These are phyloP conservation scores for Siderastrea siderea DNA, from an alignment of 92 coral and sea anemone species.

Conservation along the genomic window DNA sequence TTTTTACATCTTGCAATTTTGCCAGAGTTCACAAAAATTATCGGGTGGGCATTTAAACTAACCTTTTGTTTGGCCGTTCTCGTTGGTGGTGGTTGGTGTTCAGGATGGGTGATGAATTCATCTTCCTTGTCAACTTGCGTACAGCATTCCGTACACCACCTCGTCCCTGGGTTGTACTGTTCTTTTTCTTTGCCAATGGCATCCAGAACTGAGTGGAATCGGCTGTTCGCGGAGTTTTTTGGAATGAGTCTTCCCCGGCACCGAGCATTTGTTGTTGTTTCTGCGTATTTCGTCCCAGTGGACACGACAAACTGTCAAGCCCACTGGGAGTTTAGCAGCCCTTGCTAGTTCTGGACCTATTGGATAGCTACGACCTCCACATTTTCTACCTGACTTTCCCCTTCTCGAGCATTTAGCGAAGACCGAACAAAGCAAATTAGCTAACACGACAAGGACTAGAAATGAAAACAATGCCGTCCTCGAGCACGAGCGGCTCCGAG, in stretches of 20 bases:
- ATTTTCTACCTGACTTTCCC: slow-evolving; percentile 5
- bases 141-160: slow-evolving; percentile 2
- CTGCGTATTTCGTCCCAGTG: slow-evolving; percentile 40
- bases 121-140: not conserved
- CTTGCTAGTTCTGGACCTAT: slow-evolving; percentile 18
- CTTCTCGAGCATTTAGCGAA: not conserved
- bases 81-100: slow-evolving; percentile 5
- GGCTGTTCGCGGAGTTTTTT: not conserved
- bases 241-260: slow-evolving; percentile 9
- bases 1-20: no score
- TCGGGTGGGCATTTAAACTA: not conserved
- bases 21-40: no score
- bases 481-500: slow-evolving; percentile 7
- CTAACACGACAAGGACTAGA: slow-evolving; percentile 12
- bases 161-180: slow-evolving; percentile 1
- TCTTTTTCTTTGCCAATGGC: not conserved
- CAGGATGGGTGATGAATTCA: not conserved
- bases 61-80: slow-evolving; percentile 5
- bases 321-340: slow-evolving; percentile 34
- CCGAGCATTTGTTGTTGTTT: slow-evolving; percentile 42
- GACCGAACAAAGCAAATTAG: not conserved
- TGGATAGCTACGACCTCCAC: not conserved
- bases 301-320: slow-evolving; percentile 15
- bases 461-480: not conserved
- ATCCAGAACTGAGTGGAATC: not conserved